Evolutionary conservation across 2,888 invertebrate species (phyloP), one percentile per base, ranked within the genome.

Genomic region (Drosophila conformis): DNA sequence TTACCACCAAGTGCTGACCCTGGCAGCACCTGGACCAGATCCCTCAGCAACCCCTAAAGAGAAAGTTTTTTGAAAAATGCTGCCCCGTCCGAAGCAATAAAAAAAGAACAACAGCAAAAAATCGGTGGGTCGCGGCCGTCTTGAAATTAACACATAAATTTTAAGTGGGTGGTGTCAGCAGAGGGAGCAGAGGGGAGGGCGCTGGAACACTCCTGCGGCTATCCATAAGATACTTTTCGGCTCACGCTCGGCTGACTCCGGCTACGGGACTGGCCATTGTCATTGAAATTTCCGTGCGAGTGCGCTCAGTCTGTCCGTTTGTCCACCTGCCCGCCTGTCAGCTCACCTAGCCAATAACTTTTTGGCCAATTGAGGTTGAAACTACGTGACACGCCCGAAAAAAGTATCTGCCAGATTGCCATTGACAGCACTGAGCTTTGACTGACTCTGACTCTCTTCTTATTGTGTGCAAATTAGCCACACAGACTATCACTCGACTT

Each of bases 61-160:
- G 60, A 69, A 76, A 81, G 73, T 58, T 77, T 87, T 88, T 54
- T 81, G 67, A 87, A 87, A 86, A 87, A 86, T 80, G 63, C 69
- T 69, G 64, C 35, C 53, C 74, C 58, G 58, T 74, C 75, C 61
- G 49, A 76, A 59, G 68, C 74, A 75, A 83, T 83, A 84, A 76
- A 79, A 83, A 29, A 51, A 66, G 69, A 69, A 73, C 69, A 78
- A 68, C 68, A 73, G 82, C 76, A 75, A 80, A 83, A 83, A 78
- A 66, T 80, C 70, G 57, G 51, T 68, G 59, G 59, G 61, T 74
- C 53, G 69, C 53, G 73, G 68, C 84, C 82, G 80, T 87, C 91
- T 91, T 88, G 82, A 92, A 92, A 92, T 92, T 92, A 92, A 92
- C 91, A 92, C 92, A 92, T 92, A 92, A 92, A 92, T 92, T 92